phyloP scores from a whole-genome alignment of 2,888 invertebrate genomes.

The Leucania comma region DNA sequence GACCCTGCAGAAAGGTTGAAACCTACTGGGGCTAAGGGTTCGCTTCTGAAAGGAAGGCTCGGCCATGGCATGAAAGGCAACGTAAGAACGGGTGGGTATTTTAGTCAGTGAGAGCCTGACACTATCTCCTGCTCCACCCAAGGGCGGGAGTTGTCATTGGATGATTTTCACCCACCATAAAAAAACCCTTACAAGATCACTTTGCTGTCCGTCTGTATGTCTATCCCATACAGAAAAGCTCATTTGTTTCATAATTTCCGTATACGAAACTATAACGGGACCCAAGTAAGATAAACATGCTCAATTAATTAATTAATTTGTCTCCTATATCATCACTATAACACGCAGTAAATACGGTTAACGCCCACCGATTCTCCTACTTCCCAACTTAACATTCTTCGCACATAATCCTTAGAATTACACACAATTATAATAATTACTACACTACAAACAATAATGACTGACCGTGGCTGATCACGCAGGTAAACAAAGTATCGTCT shows the following conservation, averaged over 20 bases:
- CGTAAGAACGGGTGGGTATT: too few species aligned
- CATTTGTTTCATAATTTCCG: background rate
- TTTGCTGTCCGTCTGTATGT: too few species aligned
- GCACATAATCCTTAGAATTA: constrained; percentile 27
- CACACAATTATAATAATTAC: constrained; percentile 24
- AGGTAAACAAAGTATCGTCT: constrained; percentile 49
- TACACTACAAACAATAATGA: constrained; percentile 27
- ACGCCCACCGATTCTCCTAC: constrained; percentile 16
- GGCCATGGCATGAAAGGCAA: too few species aligned
- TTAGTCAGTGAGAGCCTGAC: too few species aligned
- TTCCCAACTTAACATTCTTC: constrained; percentile 12
- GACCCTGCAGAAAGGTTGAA: too few species aligned
- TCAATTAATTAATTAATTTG: constrained; percentile 4
- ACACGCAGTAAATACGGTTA: constrained; percentile 13
- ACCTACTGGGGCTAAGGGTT: too few species aligned
- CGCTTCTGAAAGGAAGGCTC: too few species aligned
- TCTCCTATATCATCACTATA: background rate
- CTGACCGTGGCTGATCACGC: constrained; percentile 24
- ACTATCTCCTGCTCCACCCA: too few species aligned
- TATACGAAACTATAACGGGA: background rate
- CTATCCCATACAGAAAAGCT: too few species aligned
- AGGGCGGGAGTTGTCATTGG: too few species aligned
- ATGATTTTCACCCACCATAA: too few species aligned
- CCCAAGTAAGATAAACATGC: constrained; percentile 12
- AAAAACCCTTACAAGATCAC: too few species aligned